Base-by-base conservation (phyloP, 2,888 invertebrate species). In the Amphimallon solstitiale region DNA sequence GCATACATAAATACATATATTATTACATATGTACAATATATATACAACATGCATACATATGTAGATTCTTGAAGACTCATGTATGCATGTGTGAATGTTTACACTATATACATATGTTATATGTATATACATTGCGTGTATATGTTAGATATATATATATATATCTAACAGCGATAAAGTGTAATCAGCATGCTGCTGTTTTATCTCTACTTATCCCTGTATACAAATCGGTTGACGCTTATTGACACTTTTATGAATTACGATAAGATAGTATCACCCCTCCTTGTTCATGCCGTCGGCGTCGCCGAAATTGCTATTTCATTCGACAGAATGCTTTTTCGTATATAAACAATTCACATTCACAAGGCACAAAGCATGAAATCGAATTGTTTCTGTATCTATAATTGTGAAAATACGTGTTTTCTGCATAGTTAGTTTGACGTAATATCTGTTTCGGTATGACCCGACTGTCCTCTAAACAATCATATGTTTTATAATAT, bases 391-490 rank as follows among this genome's bases (percentile, higher is more conserved):
- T 59, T 43, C 15, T 43, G 14, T 17, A 14, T 10, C 29, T 43
- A 9, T 15, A 59, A 29, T 43, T 17, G 34, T 2, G 10, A 21
- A 15, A 59, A 59, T 29, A n/a, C n/a, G 43, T 62, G 46, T 48
- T 61, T 62, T 51, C 51, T 38, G 15, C 23, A 51, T n/a, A 17
- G 2, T 29, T 29, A 19, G 51, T 46, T 64, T 67, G 64, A 67
- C 67, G 67, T 64, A 64, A 64, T 67, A 61, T 56, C 63, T 64
- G 64, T 59, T 67, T 64, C 61, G 34, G 54, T 51, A 35, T 54
- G 49, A 66, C 56, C 49, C 37, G 34, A 10, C 21, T 45, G 46
- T 60, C 48, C 56, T 56, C 9, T 29, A 23, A 23, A 2, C 29
- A 5, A 5, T 29, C 29, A 29, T 29, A 29, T 29, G 6, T 29